Evolutionary conservation across 2,113 vertebrate species (phyloP).

Genomic region (Castor canadensis): DNA sequence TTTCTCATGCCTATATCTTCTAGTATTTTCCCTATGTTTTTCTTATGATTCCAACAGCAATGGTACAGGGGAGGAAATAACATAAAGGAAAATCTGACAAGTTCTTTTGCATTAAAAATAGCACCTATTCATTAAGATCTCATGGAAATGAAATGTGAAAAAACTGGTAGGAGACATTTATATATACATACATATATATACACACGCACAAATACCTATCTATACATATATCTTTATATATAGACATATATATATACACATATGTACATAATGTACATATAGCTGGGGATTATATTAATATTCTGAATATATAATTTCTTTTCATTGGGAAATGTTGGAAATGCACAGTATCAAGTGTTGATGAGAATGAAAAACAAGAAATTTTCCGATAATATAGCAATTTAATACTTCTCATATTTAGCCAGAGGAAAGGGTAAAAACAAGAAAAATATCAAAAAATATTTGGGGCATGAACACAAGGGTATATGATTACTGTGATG

Average conservation of each 20-base stretch:
- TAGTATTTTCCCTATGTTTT: background rate
- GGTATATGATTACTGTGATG: background rate
- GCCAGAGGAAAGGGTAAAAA: background rate
- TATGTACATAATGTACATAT: no score
- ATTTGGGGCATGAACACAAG: background rate
- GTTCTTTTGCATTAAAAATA: background rate
- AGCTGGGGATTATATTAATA: background rate
- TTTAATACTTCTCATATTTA: no score
- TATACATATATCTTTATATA: no score
- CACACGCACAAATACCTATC: no score
- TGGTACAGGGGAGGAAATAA: background rate
- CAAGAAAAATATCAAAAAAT: background rate
- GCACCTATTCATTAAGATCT: background rate
- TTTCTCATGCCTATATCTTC: no score
- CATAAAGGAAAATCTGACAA: background rate
- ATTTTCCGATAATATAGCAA: fast-evolving
- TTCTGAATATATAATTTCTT: background rate
- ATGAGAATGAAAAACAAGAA: background rate
- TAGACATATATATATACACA: no score
- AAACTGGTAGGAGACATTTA: background rate
- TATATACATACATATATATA: no score
- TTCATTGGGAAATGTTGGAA: background rate
- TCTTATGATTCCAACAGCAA: background rate
- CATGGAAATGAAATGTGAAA: background rate
- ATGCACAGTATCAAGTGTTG: background rate